Base-by-base conservation (phyloP, 2,797 vertebrate species). In the Iguana delicatissima region DNA sequence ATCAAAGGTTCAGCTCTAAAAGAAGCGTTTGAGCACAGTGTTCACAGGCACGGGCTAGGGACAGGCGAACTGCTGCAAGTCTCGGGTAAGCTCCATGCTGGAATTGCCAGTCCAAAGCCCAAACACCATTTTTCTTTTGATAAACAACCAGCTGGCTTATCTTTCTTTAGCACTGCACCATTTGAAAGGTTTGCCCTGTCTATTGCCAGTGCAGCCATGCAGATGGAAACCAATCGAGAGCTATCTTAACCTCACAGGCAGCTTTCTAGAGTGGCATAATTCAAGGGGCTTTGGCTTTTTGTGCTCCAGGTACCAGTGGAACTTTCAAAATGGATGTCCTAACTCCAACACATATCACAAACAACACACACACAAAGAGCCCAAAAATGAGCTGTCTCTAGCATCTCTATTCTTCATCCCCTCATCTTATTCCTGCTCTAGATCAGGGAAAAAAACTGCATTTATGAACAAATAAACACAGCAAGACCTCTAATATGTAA, bases 61-160 rank as follows among this genome's bases (percentile, higher is more conserved):
- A 97, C 94, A 0, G 99, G 99, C 6, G 98, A 99, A 92, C 98
- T 99, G 96, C 98, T 99, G 2, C 99, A 99, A 94, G 98, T 99
- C 69, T 98, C 98, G n/a, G 99, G 99, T 99, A 97, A 3, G 89
- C 95, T 91, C 80, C 74, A 13, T 73, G 29, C 52, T 81, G 89
- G 9, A 1, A 18, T n/a, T 20, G 32, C 83, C 80, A 22, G 2
- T 10, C 86, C 90, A n/a, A 55, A 69, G 72, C 46, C 32, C 10
- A 6, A 72, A 80, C 3, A 14, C 10, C 32, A 83, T 32, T 3
- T 57, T 59, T 77, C 35, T 84, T 67, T 22, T 38, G 32, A 81
- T 57, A 69, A 46, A 26, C 24, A 85, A 55, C 26, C 29, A 32
- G 20, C 55, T 81, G 57, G 35, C 77, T 3, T 20, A 62, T n/a